Base-by-base conservation (phyloP, 2,797 vertebrate species). In the Malurus leucopterus region DNA sequence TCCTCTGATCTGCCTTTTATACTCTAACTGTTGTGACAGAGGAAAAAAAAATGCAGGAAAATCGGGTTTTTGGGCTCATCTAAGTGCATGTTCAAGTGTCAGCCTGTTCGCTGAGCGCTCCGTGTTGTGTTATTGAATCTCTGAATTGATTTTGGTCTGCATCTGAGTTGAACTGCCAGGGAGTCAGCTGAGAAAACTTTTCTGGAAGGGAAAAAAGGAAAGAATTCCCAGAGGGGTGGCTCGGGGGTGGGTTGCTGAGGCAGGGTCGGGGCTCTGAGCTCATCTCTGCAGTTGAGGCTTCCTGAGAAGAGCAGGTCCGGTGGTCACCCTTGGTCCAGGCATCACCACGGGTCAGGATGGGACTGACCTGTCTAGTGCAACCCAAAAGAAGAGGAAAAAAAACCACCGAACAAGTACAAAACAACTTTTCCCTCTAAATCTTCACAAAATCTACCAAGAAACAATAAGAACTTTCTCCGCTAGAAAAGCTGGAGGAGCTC, bases 101-200 rank as follows among this genome's bases (percentile, higher is more conserved):
- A 43, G 54, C 23, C 38, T 74, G 29, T 29, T 67, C 82, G 69
- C 67, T 78, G 90, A 80, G 68, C 16, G 18, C 19, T 40, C 41
- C 4, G 1, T 41, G n/a, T 7, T 63, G 47, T 51, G 62, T 80
- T 86, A 53, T 20, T 71, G 91, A 78, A 67, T 76, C 55, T 58
- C 43, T 26, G 40, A 74, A 88, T 61, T 21, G 53, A 20, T 83
- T 71, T 84, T 49, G 77, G n/a, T 83, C 75, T 88, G 71, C 21
- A 75, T 71, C 24, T 30, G 29, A 26, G 53, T 76, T 78, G 73
- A 86, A 11, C n/a, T 86, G 58, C 13, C 17, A 59, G 22, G 29
- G 23, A 91, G 19, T 27, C 51, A 69, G 61, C 17, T 77, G 83
- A 94, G 67, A 61, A 68, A 83, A 67, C 50, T 68, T 84, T 41